Evolutionary conservation across 2,888 invertebrate genomes (phyloP).

Genomic region (Pyrrhia umbra): DNA sequence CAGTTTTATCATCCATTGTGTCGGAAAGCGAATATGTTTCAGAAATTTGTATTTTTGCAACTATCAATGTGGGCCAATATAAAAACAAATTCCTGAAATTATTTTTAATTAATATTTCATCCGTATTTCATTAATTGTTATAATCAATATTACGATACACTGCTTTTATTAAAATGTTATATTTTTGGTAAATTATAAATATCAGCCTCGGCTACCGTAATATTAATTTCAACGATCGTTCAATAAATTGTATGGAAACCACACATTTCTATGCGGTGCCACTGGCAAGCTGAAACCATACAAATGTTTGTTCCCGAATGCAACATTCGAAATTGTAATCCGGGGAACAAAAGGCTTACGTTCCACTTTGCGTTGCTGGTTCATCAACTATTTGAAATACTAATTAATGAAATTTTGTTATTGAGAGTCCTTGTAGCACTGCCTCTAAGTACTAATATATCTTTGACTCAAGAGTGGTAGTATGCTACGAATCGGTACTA

Average conservation of each 20-base stretch:
- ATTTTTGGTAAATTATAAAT: not conserved
- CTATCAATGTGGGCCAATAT: no score
- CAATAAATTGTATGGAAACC: conserved; percentile 1
- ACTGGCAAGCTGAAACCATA: not conserved
- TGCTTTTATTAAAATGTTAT: no score
- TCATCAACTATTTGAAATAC: conserved; percentile 29
- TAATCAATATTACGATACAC: not conserved
- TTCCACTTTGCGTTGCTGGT: not conserved
- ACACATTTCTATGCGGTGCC: conserved; percentile 10
- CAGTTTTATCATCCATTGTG: no score
- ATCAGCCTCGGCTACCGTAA: not conserved
- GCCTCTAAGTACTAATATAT: no score
- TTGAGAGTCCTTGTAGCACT: not conserved
- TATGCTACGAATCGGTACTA: conserved; percentile 9
- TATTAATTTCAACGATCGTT: not conserved
- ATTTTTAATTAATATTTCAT: no score
- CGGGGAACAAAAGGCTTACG: conserved; percentile 27
- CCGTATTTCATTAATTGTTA: no score
- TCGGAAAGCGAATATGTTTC: no score
- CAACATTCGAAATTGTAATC: conserved; percentile 24
- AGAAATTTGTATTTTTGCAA: no score
- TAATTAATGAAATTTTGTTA: conserved; percentile 25
- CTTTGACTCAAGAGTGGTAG: not conserved
- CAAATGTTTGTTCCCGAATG: conserved; percentile 22
- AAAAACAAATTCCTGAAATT: no score